Evolutionary conservation across 2,888 invertebrate genomes (phyloP).

Genomic region (Rhimphoctona megacephalus): DNA sequence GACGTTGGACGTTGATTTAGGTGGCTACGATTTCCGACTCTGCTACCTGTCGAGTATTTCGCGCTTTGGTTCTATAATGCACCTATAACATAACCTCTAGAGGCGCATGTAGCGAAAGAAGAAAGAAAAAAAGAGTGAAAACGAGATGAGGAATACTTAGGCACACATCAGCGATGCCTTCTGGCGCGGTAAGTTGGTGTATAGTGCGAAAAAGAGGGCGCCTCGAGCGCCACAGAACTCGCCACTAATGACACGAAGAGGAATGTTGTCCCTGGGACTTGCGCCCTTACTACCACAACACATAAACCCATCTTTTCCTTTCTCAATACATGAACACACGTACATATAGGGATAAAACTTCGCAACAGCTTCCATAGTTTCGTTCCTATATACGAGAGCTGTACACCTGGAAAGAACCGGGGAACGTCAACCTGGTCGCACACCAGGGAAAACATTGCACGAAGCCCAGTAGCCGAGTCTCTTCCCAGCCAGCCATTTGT

Average conservation of each 20-base stretch:
- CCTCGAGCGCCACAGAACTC: conserved; percentile 79
- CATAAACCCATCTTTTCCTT: not conserved
- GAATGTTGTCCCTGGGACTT: conserved; percentile 82
- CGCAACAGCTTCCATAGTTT: conserved; percentile 6
- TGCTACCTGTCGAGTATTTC: conserved; percentile 77
- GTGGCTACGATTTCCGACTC: conserved; percentile 76
- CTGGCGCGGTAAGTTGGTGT: conserved; percentile 46
- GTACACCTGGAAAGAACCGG: not conserved
- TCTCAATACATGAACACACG: not conserved
- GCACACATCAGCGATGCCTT: conserved; percentile 49
- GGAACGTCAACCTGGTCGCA: conserved; percentile 7
- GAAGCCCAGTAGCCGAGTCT: conserved; percentile 56
- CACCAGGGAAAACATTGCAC: conserved; percentile 29
- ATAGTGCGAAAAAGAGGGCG: conserved; percentile 71
- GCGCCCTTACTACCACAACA: conserved; percentile 69
- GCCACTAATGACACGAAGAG: conserved; percentile 83
- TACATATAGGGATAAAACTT: conserved; percentile 2
- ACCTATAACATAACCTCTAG: conserved; percentile 7
- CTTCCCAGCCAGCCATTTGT: conserved; percentile 80
- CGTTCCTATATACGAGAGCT: not conserved
- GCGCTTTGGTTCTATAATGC: conserved; percentile 16
- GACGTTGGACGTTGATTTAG: conserved; percentile 62
- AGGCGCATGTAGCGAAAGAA: not conserved
- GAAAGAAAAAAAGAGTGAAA: conserved; percentile 48
- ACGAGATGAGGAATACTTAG: conserved; percentile 66